phyloP scores from a whole-genome alignment of 2,113 vertebrate species.

The Cephalopterus ornatus region DNA sequence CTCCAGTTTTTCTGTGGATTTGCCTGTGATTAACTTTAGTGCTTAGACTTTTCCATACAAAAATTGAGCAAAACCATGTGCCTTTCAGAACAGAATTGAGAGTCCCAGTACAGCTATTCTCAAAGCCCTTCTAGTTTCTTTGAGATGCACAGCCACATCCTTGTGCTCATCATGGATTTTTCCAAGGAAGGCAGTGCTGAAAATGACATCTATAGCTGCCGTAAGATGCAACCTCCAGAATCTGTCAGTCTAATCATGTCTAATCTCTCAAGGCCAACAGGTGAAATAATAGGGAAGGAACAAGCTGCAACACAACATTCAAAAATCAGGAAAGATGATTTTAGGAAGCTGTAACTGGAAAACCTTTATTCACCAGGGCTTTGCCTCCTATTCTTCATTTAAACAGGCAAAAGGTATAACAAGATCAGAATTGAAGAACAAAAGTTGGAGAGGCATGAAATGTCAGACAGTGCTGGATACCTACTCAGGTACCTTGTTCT shows the following conservation, averaged over 20 bases:
- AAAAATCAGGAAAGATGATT: background rate
- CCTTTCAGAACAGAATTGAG: background rate
- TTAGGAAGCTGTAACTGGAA: background rate
- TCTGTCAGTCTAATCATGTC: background rate
- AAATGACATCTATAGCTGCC: background rate
- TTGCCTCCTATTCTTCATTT: background rate
- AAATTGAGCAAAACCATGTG: background rate
- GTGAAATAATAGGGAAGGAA: background rate
- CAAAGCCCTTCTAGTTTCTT: background rate
- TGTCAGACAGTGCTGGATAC: background rate
- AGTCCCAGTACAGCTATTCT: background rate
- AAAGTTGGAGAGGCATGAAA: background rate
- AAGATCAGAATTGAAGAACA: background rate
- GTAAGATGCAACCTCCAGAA: background rate
- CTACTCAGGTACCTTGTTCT: background rate
- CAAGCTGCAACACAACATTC: background rate
- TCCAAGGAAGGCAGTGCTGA: background rate
- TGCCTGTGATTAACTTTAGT: background rate
- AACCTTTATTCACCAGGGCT: background rate
- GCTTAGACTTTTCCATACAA: background rate
- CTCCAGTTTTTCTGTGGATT: background rate
- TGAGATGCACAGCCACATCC: background rate
- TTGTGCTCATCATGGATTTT: background rate
- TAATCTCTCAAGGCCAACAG: background rate
- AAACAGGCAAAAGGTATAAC: background rate